Conservation (phyloP, 2,797 vertebrate genomes). For the Esox lucius region DNA sequence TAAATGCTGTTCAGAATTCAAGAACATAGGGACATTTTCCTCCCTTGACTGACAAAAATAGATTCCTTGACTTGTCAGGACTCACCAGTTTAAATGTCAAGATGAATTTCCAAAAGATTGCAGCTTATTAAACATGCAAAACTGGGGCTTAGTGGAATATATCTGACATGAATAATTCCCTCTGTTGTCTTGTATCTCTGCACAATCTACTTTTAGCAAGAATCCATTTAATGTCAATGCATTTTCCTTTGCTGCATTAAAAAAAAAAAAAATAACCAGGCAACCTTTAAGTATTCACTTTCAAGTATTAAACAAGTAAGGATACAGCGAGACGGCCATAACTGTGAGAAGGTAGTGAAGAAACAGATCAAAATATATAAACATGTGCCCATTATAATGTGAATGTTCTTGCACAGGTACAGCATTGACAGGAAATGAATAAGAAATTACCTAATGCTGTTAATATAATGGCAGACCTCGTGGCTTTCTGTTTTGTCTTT, state of each 20-base stretch:
- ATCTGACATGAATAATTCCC: slow-evolving; percentile 43
- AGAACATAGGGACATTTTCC: slow-evolving; percentile 16
- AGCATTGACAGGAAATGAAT: no score
- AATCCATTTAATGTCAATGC: slow-evolving; percentile 29
- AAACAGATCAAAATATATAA: no score
- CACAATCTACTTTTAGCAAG: slow-evolving; percentile 35
- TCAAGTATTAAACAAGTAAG: slow-evolving; percentile 32
- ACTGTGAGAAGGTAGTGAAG: slow-evolving; percentile 7
- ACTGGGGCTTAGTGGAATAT: slow-evolving; percentile 29
- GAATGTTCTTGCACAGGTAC: no score
- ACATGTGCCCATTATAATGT: background rate
- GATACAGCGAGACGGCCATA: slow-evolving; percentile 5
- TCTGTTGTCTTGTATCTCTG: slow-evolving; percentile 26
- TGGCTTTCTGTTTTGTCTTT: no score
- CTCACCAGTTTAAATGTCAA: slow-evolving; percentile 33
- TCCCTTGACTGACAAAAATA: slow-evolving; percentile 19
- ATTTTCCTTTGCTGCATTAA: slow-evolving; percentile 24
- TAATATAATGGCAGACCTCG: no score
- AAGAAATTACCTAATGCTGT: no score
- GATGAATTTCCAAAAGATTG: slow-evolving; percentile 26
- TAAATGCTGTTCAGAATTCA: slow-evolving; percentile 26
- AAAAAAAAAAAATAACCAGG: slow-evolving; percentile 16
- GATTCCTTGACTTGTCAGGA: slow-evolving; percentile 21
- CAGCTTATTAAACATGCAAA: slow-evolving; percentile 33
- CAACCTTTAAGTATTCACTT: slow-evolving; percentile 32